Evolutionary conservation across 2,113 vertebrate genomes (phyloP).

Genomic region (Lamprotornis superbus): DNA sequence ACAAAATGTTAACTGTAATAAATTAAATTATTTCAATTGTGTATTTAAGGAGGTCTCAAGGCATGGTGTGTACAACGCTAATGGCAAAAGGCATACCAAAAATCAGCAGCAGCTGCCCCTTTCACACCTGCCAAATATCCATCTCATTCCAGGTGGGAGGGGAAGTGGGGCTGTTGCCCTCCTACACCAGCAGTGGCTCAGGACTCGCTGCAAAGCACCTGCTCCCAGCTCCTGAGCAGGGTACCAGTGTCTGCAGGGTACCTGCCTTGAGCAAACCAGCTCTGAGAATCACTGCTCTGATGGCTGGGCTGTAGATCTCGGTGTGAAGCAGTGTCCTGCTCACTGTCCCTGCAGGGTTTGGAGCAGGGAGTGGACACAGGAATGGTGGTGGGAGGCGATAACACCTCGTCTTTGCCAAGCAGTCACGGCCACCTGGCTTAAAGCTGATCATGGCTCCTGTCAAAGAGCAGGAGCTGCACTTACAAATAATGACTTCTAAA

Average conservation of each 20-base stretch:
- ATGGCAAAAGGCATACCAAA: neutral
- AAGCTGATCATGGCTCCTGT: neutral
- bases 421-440: neutral
- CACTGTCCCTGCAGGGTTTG: neutral
- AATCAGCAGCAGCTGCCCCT: neutral
- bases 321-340: neutral
- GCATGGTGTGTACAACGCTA: no score
- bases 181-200: rapidly evolving
- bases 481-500: neutral
- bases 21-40: neutral
- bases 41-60: neutral
- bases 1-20: neutral
- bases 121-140: neutral
- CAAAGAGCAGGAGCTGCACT: neutral
- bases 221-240: rapidly evolving
- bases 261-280: rapidly evolving
- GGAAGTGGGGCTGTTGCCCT: neutral
- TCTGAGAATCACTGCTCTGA: neutral
- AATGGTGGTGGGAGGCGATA: rapidly evolving
- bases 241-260: neutral
- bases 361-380: neutral
- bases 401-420: neutral
- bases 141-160: neutral
- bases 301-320: neutral
- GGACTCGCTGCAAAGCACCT: rapidly evolving